A percentile compares a stretch with the other conserved stretches of the same genome.
phyloP scores from a whole-genome alignment of 1,140 invertebrate genomes.

The Lepidurus arcticus region DNA sequence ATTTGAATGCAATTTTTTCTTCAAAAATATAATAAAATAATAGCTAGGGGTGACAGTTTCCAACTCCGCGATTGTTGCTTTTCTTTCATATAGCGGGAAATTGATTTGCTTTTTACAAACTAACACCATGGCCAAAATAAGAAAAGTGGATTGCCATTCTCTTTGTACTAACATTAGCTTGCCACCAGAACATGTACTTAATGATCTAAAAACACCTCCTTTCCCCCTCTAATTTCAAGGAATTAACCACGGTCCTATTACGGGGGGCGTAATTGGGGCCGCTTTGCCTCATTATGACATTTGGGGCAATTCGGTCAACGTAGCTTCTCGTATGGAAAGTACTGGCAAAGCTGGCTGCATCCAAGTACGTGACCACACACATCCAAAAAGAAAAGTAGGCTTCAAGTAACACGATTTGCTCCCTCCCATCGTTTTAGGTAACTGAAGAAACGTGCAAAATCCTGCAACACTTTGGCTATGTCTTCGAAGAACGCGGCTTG shows the following conservation, averaged over 20 bases:
- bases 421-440: slow-evolving; percentile 54
- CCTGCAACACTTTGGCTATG: slow-evolving; percentile 77
- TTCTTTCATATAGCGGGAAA: slow-evolving; percentile 43
- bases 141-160: neutral
- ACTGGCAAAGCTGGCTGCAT: slow-evolving; percentile 91
- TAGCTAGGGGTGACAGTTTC: too few species aligned
- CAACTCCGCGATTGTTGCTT: too few species aligned
- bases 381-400: too few species aligned
- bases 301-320: slow-evolving; percentile 94
- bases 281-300: slow-evolving; percentile 94
- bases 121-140: too few species aligned
- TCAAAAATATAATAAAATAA: slow-evolving; percentile 22
- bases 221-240: slow-evolving; percentile 46
- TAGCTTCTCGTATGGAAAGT: slow-evolving; percentile 92
- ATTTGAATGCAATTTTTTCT: slow-evolving; percentile 14
- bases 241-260: slow-evolving; percentile 92
- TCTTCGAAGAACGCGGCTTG: slow-evolving; percentile 82
- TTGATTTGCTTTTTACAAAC: too few species aligned
- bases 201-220: too few species aligned
- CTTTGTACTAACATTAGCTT: slow-evolving; percentile 27
- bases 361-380: slow-evolving; percentile 58
- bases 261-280: slow-evolving; percentile 88
- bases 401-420: too few species aligned
- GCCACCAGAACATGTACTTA: too few species aligned
- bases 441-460: slow-evolving; percentile 86